Evolutionary conservation across 2,797 vertebrate species (phyloP), one percentile per base, ranked within the genome.

Genomic region (Lycodopsis pacificus): DNA sequence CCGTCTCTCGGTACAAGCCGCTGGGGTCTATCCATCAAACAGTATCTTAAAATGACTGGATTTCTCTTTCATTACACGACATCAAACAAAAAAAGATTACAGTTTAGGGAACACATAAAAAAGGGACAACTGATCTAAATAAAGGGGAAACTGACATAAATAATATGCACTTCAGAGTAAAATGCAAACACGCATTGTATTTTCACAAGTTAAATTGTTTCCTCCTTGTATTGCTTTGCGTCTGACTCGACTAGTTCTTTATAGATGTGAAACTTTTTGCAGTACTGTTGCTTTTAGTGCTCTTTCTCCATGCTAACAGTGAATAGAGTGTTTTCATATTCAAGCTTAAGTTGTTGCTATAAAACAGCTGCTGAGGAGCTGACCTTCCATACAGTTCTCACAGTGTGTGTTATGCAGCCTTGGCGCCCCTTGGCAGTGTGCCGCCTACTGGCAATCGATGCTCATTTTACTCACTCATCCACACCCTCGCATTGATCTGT

Each of bases 401-500:
- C 46, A 48, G 46, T 49, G 65, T 84, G 71, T 87, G 82, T 85
- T 48, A 25, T 38, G 61, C 56, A 84, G 76, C 70, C 63, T 72
- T 68, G 69, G 14, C 77, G 73, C 69, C 76, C n/a, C 1, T 76
- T 91, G 79, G 85, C 84, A 76, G 53, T 6, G 27, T 49, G 73
- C 84, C 54, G 19, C 85, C 78, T 86, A 72, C 82, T 79, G 78
- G 86, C 89, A 90, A 93, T 94, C 91, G 85, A 87, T 91, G 87
- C 82, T 92, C 71, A 90, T 92, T 94, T 94, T 83, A 91, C 89
- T 90, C 88, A 77, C 88, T 93, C 86, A 85, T 90, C 85, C 86
- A 89, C 91, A 90, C 88, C 86, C 72, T 80, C 34, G 1, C 84
- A 92, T 92, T 86, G 90, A 94, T 93, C 90, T 73, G 68, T 57